Evolutionary conservation across 2,797 vertebrate genomes (phyloP), one percentile per base, ranked within the genome.

Genomic region (Bufotes viridis): DNA sequence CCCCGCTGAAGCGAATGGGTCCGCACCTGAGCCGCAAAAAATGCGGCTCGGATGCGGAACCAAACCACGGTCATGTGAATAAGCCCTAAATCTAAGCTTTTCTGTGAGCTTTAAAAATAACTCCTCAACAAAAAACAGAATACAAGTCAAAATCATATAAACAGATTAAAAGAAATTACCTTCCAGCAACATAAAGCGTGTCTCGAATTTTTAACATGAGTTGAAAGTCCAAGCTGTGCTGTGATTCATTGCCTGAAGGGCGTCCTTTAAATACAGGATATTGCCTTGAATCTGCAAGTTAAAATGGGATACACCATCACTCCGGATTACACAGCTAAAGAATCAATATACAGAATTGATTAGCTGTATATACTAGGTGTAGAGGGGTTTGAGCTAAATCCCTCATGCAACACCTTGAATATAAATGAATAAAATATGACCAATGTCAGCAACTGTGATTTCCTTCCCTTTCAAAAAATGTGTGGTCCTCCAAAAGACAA

Each of bases 141-240:
- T 76, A 93, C 93, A 92, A 93, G 93, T 94, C 93, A 95, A 94
- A 94, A 94, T 95, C 93, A 95, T 95, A 95, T 95, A 94, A 95
- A 94, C 92, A 91, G 93, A 94, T 74, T 92, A 93, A 92, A 93
- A 91, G 93, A 95, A 95, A 94, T 96, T 97, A 99, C 98, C 98
- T 99, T 97, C 98, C 98, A 94, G 98, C 96, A 84, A 99, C 98
- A 96, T 99, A 99, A 94, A 99, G 97, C 90, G 97, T 99, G 96
- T 99, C 98, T 96, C 97, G 98, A 95, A 99, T 99, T 95, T 97
- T 98, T 94, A 98, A 91, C 98, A 99, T 99, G 94, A 99, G 96
- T 96, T 99, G 98, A 96, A 99, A 99, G 97, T 99, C 98, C 93
- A 99, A 97, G 94, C 97, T 96, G 92, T 99, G 98, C 93, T 98